Evolutionary conservation across 2,113 vertebrate species (phyloP), one percentile per base, ranked within the genome.

Genomic region (Oreochromis spilurus): DNA sequence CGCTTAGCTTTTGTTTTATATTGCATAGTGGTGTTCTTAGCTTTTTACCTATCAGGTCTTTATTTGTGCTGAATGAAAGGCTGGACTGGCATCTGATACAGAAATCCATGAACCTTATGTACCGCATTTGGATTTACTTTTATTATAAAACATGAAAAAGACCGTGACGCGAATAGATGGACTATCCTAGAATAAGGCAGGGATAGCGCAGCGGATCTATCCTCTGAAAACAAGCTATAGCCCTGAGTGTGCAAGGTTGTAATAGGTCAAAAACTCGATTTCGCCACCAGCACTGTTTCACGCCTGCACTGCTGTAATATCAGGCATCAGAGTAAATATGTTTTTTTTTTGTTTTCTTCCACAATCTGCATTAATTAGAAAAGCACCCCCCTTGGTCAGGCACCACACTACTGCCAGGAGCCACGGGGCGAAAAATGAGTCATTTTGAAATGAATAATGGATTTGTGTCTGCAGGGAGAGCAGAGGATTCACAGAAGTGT

Each of bases 401-500:
- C 84, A 31, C 93, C 92, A 92, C 90, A 93, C 86, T 84, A 81
- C 81, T 87, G 93, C 95, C 92, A 94, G 92, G 90, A 94, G 90
- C 92, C 92, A 95, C 90, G 29, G 94, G 93, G 91, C 90, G 45
- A 94, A 94, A 95, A 95, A 96, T 96, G 93, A 96, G 95, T 96
- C 95, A 96, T 96, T 95, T 95, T 94, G 79, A 96, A 93, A 96
- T 96, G 94, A 96, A 96, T 96, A 96, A 96, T 96, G 91, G 94
- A 96, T 96, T 90, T 90, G 79, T 94, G 90, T 95, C 94, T 94
- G 92, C 92, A 70, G 93, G 94, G 91, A 91, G 88, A 87, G 52
- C 91, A n/a, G 83, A 87, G 78, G 86, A 92, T 89, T 91, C 89
- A 93, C 86, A 91, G 24, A 81, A 67, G 81, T 81, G 67, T 78